Evolutionary conservation across 2,797 vertebrate species (phyloP).

Genomic region (Eulemur rubriventer): DNA sequence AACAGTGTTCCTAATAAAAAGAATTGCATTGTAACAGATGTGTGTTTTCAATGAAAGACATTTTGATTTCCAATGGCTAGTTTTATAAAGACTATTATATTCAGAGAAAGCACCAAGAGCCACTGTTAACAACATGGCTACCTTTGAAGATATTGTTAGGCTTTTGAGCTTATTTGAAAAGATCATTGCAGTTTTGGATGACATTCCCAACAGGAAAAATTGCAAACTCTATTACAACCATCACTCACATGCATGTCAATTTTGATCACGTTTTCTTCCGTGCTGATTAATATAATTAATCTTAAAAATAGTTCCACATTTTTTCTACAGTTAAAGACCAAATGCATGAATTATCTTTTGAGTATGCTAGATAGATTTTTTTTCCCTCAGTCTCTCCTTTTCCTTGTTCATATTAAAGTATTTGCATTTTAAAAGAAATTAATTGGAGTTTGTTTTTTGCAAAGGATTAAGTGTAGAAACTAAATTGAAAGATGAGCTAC

Average conservation of each 20-base stretch:
- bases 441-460: background rate
- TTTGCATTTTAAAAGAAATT: background rate
- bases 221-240: background rate
- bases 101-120: constrained; percentile 54
- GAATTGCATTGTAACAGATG: background rate
- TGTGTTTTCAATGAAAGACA: constrained; percentile 24
- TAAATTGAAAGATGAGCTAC: background rate
- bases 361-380: background rate
- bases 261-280: constrained; percentile 39
- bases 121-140: background rate
- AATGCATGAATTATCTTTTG: background rate
- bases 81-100: constrained; percentile 52
- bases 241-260: constrained; percentile 23
- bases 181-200: background rate
- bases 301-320: constrained; percentile 45
- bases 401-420: background rate
- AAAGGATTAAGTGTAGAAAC: background rate
- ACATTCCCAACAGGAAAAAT: constrained; percentile 23
- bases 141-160: constrained; percentile 27
- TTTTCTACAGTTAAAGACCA: constrained; percentile 24
- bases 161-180: constrained; percentile 54
- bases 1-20: constrained; percentile 25
- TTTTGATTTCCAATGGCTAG: constrained; percentile 57
- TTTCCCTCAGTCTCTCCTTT: background rate
- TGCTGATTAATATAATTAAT: constrained; percentile 58